Evolutionary conservation across 2,888 invertebrate genomes (phyloP).

Genomic region (Thera obeliscata): DNA sequence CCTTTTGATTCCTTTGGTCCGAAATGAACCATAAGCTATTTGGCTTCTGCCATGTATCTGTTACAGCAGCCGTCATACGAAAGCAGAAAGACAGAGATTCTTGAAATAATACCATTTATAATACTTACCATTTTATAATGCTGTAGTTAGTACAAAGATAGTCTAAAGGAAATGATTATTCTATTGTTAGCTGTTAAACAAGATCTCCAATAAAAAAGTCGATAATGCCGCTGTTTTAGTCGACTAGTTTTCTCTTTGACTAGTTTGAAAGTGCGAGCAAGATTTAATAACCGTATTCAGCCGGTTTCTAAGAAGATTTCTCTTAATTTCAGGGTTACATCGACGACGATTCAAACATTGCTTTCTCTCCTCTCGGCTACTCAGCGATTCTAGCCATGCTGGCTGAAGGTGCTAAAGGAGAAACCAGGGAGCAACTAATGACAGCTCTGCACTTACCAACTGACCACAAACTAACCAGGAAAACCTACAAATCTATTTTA

Average conservation of each 20-base stretch:
- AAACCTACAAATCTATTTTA: conserved; percentile 72
- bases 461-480: conserved; percentile 73
- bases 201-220: conserved; percentile 4
- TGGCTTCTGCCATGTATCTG: no score
- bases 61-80: no score
- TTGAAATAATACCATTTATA: no score
- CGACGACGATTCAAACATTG: conserved; percentile 83
- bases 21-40: no score
- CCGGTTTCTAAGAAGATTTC: conserved; percentile 18
- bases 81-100: no score
- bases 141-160: neutral
- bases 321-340: conserved; percentile 74
- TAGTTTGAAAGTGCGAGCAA: conserved; percentile 21
- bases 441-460: conserved; percentile 83
- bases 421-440: conserved; percentile 84
- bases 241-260: conserved; percentile 20
- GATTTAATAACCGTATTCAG: conserved; percentile 4
- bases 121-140: neutral
- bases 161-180: conserved; percentile 8
- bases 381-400: conserved; percentile 86
- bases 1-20: no score
- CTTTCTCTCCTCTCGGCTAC: conserved; percentile 87
- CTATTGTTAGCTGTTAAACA: neutral
- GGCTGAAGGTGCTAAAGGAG: conserved; percentile 86
- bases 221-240: conserved; percentile 8